Evolutionary conservation across 2,888 invertebrate species (phyloP).

Genomic region (Xanthorhoe designata): DNA sequence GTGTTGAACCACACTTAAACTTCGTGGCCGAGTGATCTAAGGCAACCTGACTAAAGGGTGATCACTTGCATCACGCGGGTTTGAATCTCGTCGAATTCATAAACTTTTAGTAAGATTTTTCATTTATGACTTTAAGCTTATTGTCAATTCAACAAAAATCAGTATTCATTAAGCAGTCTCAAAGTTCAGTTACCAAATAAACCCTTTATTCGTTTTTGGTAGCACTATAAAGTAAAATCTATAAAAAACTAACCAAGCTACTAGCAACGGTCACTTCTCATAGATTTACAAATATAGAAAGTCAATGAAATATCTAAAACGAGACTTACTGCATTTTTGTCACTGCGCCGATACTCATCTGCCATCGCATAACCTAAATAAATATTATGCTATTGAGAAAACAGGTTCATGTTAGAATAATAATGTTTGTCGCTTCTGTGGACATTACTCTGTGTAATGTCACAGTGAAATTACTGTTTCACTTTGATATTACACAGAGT

Average conservation of each 20-base stretch:
- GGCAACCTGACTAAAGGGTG: too few species aligned
- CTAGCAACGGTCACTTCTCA: background rate
- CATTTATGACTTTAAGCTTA: too few species aligned
- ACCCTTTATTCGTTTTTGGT: too few species aligned
- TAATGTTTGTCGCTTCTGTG: slow-evolving; percentile 61
- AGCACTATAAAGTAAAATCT: too few species aligned
- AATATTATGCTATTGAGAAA: slow-evolving; percentile 61
- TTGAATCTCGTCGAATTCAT: too few species aligned
- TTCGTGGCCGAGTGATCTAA: too few species aligned
- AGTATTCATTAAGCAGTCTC: too few species aligned
- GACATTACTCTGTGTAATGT: slow-evolving; percentile 57
- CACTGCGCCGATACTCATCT: slow-evolving; percentile 30
- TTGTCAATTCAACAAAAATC: too few species aligned
- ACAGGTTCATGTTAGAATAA: slow-evolving; percentile 58
- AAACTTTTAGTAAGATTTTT: too few species aligned
- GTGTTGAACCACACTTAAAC: too few species aligned
- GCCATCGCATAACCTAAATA: slow-evolving; percentile 53
- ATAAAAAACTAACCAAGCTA: background rate
- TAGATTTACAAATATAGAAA: background rate
- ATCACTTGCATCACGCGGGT: too few species aligned
- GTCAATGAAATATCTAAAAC: background rate
- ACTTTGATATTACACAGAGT: slow-evolving; percentile 55
- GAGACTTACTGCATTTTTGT: slow-evolving; percentile 20
- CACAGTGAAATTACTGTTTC: slow-evolving; percentile 41
- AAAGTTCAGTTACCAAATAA: too few species aligned